Base-by-base conservation (phyloP, 2,888 invertebrate genomes). In the Pomacea canaliculata region DNA sequence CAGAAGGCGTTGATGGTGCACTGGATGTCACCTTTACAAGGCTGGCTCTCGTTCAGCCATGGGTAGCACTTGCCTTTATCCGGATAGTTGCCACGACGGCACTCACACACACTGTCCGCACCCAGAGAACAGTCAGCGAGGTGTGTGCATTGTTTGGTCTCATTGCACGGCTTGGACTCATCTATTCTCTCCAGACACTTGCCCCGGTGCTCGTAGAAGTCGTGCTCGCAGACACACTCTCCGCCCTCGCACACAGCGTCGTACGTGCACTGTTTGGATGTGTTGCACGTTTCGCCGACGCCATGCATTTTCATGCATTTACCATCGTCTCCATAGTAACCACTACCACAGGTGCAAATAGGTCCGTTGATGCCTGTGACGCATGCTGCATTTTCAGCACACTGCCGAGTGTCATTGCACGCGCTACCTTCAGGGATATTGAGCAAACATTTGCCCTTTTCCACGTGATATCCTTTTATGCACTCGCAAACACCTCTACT, bases 1-100 rank as follows among this genome's bases (percentile, higher is more conserved):
- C 79, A 79, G n/a, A 69, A 62, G 19, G 79, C 72, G 67, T 71
- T 70, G 4, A n/a, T 27, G n/a, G 79, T 79, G 67, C 79, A 79
- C 69, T 74, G 74, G 62, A 74, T 74, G 19, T 68, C 68, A 23
- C 68, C 74, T 62, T 74, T 74, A 60, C 79, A 79, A 18, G 46
- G 66, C 49, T 79, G 69, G 51, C 51, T 75, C 37, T 71, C 60
- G 60, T 79, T 79, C 27, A 79, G 72, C 51, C 72, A 48, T 12
- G 68, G 27, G 27, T 48, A 19, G 60, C 70, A 70, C 60, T 70
- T 74, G 10, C 74, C 74, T 62, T 74, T 74, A 60, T 74, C 74
- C 7, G 74, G 60, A 62, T 74, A 74, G 51, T 74, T 68, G 5
- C 74, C 74, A 60, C 48, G 23, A 9, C 46, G 8, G 51, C 74